Evolutionary conservation across 2,888 invertebrate species (phyloP), one percentile per base, ranked within the genome.

Genomic region (Thumatha senex): DNA sequence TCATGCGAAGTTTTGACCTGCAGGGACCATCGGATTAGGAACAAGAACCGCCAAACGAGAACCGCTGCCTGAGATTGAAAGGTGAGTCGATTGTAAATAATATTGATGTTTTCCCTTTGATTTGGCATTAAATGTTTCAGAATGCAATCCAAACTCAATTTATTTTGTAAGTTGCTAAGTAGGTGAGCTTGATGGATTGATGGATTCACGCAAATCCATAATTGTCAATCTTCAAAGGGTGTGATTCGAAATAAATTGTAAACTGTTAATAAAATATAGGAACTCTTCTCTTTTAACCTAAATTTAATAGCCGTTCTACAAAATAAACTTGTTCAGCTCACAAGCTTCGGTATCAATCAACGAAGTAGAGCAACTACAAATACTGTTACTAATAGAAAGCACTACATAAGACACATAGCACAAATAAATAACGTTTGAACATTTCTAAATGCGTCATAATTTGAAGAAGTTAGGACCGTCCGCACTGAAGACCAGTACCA

Each of bases 361-460:
- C 35, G 14, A 14, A 30, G 30, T 38, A 35, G 36, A n/a, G n/a
- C n/a, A n/a, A n/a, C n/a, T 29, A 45, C 30, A 36, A 42, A 45
- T 15, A 30, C 36, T 41, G 46, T 51, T 30, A 30, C 36, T n/a
- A 36, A 15, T 45, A 38, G 30, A 38, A 36, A 45, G n/a, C 9
- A 29, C 34, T 44, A 44, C 44, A 44, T 40, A 13, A 40, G 40
- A 40, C 29, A 44, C 13, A 44, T 15, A 41, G 12, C 47, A 18
- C 35, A 40, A 33, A 15, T 48, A 46, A 38, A 38, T 46, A 38
- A 71, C 70, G 62, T 67, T 70, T 61, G 67, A 60, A 52, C 67
- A 61, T 61, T 64, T 61, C n/a, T 63, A 49, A 66, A 53, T 18
- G 34, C 13, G 58, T 61, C 59, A 69, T 64, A 70, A 70, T 70